Conservation (phyloP, 2,888 invertebrate species). For the Endomychus coccineus region DNA sequence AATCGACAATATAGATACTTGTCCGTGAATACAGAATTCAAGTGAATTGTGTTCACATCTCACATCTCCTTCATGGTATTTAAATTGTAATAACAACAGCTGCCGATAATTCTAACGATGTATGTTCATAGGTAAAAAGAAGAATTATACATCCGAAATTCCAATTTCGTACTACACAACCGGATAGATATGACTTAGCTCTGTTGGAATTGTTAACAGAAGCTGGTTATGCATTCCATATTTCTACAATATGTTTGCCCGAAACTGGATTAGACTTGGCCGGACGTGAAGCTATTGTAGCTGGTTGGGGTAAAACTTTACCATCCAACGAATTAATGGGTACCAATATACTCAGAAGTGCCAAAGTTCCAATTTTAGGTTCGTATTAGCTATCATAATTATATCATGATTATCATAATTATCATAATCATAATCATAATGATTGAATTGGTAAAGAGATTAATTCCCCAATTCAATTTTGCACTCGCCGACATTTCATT, state of each 20-base stretch:
- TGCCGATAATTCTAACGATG: too few relatives aligned
- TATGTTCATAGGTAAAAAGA: conserved; percentile 53
- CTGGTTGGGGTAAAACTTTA: conserved; percentile 81
- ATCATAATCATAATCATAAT: too few relatives aligned
- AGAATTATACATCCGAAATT: conserved; percentile 75
- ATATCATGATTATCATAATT: too few relatives aligned
- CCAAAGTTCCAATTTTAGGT: conserved; percentile 74
- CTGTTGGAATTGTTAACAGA: conserved; percentile 63
- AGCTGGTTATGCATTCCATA: conserved; percentile 51
- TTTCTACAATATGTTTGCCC: conserved; percentile 74
- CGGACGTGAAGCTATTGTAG: conserved; percentile 59
- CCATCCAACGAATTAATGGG: conserved; percentile 66
- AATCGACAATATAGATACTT: too few relatives aligned
- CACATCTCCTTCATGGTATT: too few relatives aligned
- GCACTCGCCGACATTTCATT: too few relatives aligned
- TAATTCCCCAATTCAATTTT: too few relatives aligned
- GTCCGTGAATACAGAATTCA: too few relatives aligned
- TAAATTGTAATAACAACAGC: too few relatives aligned
- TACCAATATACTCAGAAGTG: conserved; percentile 72
- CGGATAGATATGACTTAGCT: conserved; percentile 75
- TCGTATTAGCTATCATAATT: too few relatives aligned
- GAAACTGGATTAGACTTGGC: conserved; percentile 41
- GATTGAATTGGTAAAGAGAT: too few relatives aligned
- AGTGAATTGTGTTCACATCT: too few relatives aligned
- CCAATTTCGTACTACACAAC: conserved; percentile 73